Evolutionary conservation across 1,140 invertebrate genomes (phyloP), one percentile per base, ranked within the genome.

Genomic region (Drosophila murphyi): DNA sequence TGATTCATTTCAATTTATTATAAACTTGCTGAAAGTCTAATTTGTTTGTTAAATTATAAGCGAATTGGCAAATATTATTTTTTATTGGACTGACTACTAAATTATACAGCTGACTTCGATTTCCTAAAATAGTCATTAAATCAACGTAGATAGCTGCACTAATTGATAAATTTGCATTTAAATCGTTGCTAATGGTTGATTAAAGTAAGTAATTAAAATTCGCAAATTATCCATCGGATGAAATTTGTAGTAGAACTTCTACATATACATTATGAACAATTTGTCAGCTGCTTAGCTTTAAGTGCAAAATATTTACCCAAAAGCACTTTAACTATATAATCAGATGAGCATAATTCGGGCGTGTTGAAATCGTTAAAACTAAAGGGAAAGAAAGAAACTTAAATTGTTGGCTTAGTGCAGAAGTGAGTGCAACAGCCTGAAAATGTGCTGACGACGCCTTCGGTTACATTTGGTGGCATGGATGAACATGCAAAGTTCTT

Each of bases 361-460:
- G 10, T 39, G 37, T 39, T 7, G 37, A 31, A 12, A 3, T 35
- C 48, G 32, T 29, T 56, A 64, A 20, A 41, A 32, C 5, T 29
- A 12, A 48, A 20, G 20, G 20, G 20, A 20, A 20, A 34, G 5
- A 41, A 43, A 39, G 12, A 63, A n/a, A 32, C 39, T n/a, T 8
- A 56, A 56, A 50, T 50, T 48, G 39, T 70, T 43, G 12, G 56
- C 34, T 32, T 8, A 41, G 62, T 35, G 50, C 10, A 34, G 47
- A 6, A 41, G 37, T 48, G 32, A 78, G 72, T 70, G 72, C 72
- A 71, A 75, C 45, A 70, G 50, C 45, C 72, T 70, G 20, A 34
- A 77, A 77, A 63, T 77, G 41, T 59, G 74, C 34, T 50, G 64
- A 67, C 63, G 63, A 52, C 59, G 60, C 60, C 55, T 76, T 59